These are phyloP conservation scores for Tachina fera DNA, from an alignment of 2,888 invertebrate species.

Conservation along the genomic window DNA sequence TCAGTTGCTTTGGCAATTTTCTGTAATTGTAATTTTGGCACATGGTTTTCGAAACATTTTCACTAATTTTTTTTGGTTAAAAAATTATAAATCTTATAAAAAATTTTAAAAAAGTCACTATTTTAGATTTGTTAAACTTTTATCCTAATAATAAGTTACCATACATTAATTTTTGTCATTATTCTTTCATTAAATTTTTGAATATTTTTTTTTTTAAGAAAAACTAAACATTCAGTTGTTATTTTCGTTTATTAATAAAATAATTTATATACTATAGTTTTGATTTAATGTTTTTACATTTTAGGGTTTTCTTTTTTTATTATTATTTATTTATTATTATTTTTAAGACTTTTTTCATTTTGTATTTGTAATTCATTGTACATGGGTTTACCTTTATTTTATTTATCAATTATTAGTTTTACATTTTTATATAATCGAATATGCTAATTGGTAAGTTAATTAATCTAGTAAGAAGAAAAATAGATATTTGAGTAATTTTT, in stretches of 20 bases:
- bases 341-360: constrained; percentile 2
- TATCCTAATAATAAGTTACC: constrained; percentile 32
- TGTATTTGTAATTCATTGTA: constrained; percentile 61
- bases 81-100: constrained; percentile 34
- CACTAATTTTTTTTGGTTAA: background rate
- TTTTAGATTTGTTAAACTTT: background rate
- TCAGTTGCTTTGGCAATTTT: constrained; percentile 42
- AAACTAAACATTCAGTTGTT: constrained; percentile 43
- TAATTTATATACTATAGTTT: constrained; percentile 45
- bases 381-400: constrained; percentile 50
- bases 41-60: constrained; percentile 80
- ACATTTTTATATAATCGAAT: background rate
- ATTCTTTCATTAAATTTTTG: constrained; percentile 58
- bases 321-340: background rate
- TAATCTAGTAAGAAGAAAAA: constrained; percentile 50
- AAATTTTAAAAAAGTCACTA: constrained; percentile 33
- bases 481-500: constrained; percentile 26
- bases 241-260: constrained; percentile 32
- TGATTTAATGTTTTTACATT: constrained; percentile 39
- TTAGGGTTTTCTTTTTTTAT: background rate
- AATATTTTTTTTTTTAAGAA: constrained; percentile 56
- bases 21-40: constrained; percentile 79
- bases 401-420: background rate
- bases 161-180: background rate
- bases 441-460: background rate